Percentiles rank a stretch among this genome's conserved stretches.
These are phyloP conservation scores for Corythoichthys intestinalis DNA, from an alignment of 2,113 vertebrate species.

Conservation along the genomic window DNA sequence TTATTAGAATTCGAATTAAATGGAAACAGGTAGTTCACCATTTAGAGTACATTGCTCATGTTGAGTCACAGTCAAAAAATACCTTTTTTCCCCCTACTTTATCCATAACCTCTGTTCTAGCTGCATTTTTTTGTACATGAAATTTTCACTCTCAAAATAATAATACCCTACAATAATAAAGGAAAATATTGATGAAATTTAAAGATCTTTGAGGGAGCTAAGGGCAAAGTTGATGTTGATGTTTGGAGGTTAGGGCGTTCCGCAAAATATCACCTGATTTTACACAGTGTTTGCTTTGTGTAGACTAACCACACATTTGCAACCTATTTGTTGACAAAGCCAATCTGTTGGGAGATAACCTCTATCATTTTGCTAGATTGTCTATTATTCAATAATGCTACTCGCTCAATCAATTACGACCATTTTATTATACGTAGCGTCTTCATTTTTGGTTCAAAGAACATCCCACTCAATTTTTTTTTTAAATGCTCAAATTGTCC, in stretches of 20 bases:
- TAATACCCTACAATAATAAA: not conserved
- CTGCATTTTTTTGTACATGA: not conserved
- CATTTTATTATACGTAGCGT: not conserved
- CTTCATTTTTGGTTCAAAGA: no score
- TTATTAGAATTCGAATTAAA: not conserved
- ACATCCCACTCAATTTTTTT: no score
- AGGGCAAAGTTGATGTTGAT: not conserved
- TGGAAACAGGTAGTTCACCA: constrained; percentile 1
- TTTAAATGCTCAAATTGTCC: no score
- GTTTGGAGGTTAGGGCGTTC: not conserved
- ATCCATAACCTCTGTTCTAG: not conserved
- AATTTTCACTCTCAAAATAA: not conserved
- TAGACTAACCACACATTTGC: not conserved
- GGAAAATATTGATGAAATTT: not conserved
- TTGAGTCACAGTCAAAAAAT: not conserved
- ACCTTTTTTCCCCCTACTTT: not conserved
- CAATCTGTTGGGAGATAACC: not conserved
- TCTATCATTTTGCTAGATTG: not conserved
- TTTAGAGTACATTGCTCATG: not conserved
- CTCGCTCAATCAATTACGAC: not conserved
- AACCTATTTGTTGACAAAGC: not conserved
- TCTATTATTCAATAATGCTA: not conserved
- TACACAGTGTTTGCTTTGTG: not conserved
- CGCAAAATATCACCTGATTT: not conserved
- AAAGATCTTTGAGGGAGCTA: not conserved